Evolutionary conservation across 2,797 vertebrate genomes (phyloP), one percentile per base, ranked within the genome.

Genomic region (Pagetopsis macropterus): DNA sequence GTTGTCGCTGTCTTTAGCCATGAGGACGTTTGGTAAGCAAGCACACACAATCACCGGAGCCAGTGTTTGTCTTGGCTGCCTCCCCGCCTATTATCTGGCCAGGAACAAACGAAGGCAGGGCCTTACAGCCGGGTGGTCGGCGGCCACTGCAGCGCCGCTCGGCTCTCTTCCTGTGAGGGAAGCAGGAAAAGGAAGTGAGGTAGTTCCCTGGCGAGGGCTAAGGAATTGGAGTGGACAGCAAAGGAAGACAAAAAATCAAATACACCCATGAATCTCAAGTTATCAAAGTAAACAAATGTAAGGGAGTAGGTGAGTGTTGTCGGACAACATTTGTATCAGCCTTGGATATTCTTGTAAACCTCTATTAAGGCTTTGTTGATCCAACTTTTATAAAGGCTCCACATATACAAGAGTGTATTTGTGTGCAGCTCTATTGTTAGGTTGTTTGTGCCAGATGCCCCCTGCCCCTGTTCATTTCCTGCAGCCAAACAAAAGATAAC

Each of bases 101-200:
- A 90, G 87, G 86, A 92, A 92, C 93, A 94, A 94, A 94, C 87
- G 90, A 89, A 93, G 93, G 91, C 85, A 83, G 86, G 86, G 87
- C 80, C 75, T 81, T 76, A 67, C 52, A 82, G 87, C 79, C 64
- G 73, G 83, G 87, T 87, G 87, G 90, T 84, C 70, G 5, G 55
- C 67, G 64, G 79, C 82, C 62, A 78, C 79, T 77, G 70, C 76
- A 80, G 59, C 82, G 79, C 87, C 75, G 49, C 79, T 87, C 57
- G 6, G 83, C 84, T 91, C 73, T 79, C 84, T 92, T 91, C 90
- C 90, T 89, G 89, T 63, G 75, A 86, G 75, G 88, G 86, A 93
- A 86, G 84, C 89, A 91, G 92, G 90, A 92, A 91, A 87, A 87
- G 93, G 94, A 95, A 93, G 89, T 93, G 91, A 92, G 87, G 89